Base-by-base conservation (phyloP, 2,113 vertebrate species). In the Pyxicephalus adspersus region DNA sequence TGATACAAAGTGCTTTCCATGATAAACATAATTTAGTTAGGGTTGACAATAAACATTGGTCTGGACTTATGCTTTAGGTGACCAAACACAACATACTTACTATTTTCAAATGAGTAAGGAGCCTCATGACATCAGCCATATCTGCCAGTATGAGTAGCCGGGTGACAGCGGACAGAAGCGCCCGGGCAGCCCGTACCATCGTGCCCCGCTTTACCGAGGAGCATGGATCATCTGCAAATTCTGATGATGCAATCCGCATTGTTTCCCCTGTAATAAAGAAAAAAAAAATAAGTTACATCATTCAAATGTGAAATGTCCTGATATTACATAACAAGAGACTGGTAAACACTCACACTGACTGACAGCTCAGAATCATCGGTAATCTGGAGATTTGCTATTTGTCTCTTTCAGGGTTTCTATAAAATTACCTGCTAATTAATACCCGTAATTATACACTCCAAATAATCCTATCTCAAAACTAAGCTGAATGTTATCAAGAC, bases 61-160 rank as follows among this genome's bases (percentile, higher is more conserved):
- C n/a, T 57, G 55, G 55, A 2, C 11, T 22, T 20, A 57, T 20
- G 5, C 55, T 57, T 57, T 57, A 58, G n/a, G 4, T 29, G 11
- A 58, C 1, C n/a, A n/a, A 52, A 29, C 16, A 19, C 45, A 22
- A 2, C 6, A 38, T 92, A 91, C 96, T 86, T 92, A 96, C 95
- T 23, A 99, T 97, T 93, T 97, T 99, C 78, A 99, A 95, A 80
- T 99, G 98, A 8, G 95, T 93, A 38, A 99, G 91, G 60, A 99
- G 97, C 87, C 97, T 94, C 97, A 99, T 99, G 91, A 99, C 98
- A 0, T 99, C 98, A 0, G 98, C 98, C 98, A 99, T 99, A 85
- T 99, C 97, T 0, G 98, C 98, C 75, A 99, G 89, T 91, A 99
- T 99, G 89, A 99, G 97, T 34, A 99, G 87, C 67, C 98, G 97